Base-by-base conservation (phyloP, 2,888 invertebrate genomes). In the Oeneis ivallda region DNA sequence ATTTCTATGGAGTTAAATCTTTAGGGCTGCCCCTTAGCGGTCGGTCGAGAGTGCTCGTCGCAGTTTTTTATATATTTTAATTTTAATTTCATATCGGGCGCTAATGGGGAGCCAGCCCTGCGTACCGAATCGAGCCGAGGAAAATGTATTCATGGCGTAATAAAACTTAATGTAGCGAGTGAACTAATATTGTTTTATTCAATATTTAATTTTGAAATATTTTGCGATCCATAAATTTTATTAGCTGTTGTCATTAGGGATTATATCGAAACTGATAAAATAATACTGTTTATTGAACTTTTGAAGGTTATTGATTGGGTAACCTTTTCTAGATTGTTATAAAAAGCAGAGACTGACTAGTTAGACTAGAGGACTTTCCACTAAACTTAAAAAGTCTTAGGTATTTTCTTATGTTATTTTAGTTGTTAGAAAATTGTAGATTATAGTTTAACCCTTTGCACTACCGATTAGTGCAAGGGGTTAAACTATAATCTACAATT, bases 131-230 rank as follows among this genome's bases (percentile, higher is more conserved):
- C 82, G 84, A 76, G 75, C 80, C 80, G 79, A 83, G 80, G 82
- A 80, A 82, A 88, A 90, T 90, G 84, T 88, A 91, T 91, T 91
- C 92, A 91, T 87, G 77, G 76, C 79, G 85, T 82, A 83, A 91
- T 92, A 88, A 92, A 91, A 89, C 83, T 85, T 85, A 91, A 92
- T 92, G 92, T 90, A 87, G 84, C 91, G 89, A 86, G 81, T 90
- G 91, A 91, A 89, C 89, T 91, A 91, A 92, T 91, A 92, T 92
- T 91, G 92, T 92, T 83, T 91, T 87, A 91, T 88, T 84, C 86
- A 87, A 92, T 91, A 87, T 90, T 91, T 89, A 89, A 89, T 85
- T 86, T 88, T 83, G 72, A 84, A 87, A 87, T 81, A 82, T 89
- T 86, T 87, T 80, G 82, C 88, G 86, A 82, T 78, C 82, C 87